These are phyloP conservation scores for Sebastes trivittatus DNA, from an alignment of 2,797 vertebrate species.

Conservation along the genomic window DNA sequence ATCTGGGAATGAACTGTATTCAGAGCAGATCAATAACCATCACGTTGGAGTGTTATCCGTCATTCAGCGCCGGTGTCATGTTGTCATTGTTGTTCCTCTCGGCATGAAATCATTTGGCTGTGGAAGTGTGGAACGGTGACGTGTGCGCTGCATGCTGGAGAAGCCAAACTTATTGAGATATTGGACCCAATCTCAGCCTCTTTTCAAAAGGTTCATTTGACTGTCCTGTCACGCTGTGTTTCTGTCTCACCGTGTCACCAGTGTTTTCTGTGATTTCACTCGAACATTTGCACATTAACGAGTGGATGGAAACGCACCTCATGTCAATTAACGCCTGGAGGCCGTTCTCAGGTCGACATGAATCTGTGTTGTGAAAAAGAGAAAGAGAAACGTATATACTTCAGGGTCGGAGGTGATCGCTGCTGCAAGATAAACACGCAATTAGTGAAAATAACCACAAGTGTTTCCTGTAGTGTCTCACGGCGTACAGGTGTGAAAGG, in stretches of 20 bases:
- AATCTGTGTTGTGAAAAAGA: neutral
- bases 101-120: slow-evolving; percentile 16
- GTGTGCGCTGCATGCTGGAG: neutral
- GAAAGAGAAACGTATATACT: neutral
- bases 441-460: neutral
- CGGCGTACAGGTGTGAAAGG: neutral
- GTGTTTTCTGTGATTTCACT: too few species aligned
- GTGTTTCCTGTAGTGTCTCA: neutral
- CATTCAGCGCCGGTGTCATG: neutral
- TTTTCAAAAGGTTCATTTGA: neutral
- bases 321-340: neutral
- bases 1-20: slow-evolving; percentile 8
- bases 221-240: too few species aligned
- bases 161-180: neutral
- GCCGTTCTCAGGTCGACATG: neutral
- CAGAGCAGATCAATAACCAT: slow-evolving; percentile 41
- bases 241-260: too few species aligned
- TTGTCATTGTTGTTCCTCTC: neutral
- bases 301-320: neutral
- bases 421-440: neutral
- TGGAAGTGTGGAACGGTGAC: neutral
- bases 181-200: neutral
- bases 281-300: neutral
- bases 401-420: neutral
- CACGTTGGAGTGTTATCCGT: neutral